These are phyloP conservation scores for Sylvilagus floridanus DNA, from an alignment of 2,797 vertebrate species.

Conservation along the genomic window DNA sequence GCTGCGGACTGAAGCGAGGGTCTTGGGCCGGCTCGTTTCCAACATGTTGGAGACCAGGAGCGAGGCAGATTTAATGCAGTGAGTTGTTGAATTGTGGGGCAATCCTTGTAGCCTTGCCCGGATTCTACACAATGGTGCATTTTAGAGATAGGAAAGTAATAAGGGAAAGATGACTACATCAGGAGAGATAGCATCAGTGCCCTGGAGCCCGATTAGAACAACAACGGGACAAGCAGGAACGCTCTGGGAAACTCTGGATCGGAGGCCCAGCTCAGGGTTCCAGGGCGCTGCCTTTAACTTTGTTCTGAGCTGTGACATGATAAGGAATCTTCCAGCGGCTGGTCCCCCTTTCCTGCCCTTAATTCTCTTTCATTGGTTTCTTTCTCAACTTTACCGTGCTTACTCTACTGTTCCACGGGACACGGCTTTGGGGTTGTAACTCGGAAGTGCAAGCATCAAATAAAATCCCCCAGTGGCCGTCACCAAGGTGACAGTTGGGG, in stretches of 20 bases:
- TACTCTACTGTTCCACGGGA: conserved; percentile 48
- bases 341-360: conserved; percentile 26
- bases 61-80: not conserved
- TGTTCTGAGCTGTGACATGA: not conserved
- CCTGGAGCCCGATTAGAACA: conserved; percentile 82
- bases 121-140: conserved; percentile 67
- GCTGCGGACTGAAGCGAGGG: not conserved
- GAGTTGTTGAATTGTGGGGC: conserved; percentile 39
- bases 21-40: not conserved
- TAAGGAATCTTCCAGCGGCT: not conserved
- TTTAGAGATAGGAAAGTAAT: conserved; percentile 77
- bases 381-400: conserved; percentile 17
- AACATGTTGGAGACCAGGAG: not conserved
- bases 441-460: conserved; percentile 13
- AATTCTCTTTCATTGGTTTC: conserved; percentile 51
- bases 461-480: not conserved
- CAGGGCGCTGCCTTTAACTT: conserved; percentile 34
- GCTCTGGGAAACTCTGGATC: conserved; percentile 72
- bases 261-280: not conserved
- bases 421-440: conserved; percentile 20
- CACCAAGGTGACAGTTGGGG: not conserved
- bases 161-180: conserved; percentile 77
- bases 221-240: conserved; percentile 64
- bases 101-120: conserved; percentile 70
- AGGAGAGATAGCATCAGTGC: conserved; percentile 80